phyloP scores from a whole-genome alignment of 2,113 vertebrate species.

The Lagopus leucura region DNA sequence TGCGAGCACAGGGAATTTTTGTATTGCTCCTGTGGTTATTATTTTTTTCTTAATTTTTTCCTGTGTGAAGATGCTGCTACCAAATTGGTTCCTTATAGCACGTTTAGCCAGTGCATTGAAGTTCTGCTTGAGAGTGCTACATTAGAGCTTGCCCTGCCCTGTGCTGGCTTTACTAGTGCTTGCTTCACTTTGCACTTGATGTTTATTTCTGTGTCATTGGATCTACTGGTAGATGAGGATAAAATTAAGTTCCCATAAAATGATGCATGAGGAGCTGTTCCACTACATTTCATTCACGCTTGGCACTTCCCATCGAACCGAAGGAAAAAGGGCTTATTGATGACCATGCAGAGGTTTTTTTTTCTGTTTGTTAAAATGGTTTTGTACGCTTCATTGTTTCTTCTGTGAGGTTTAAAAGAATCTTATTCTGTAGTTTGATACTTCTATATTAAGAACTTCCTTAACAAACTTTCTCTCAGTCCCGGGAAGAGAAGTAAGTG shows the following conservation, averaged over 20 bases:
- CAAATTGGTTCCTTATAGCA: fast-evolving
- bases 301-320: not conserved
- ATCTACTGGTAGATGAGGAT: not conserved
- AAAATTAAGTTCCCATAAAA: not conserved
- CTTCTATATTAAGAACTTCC: not conserved
- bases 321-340: not conserved
- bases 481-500: not conserved
- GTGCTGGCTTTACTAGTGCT: not conserved
- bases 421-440: not conserved
- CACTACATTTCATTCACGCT: not conserved
- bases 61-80: not conserved
- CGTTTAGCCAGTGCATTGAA: not conserved
- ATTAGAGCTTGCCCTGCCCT: not conserved
- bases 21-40: fast-evolving
- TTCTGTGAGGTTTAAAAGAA: not conserved
- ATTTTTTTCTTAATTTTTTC: no score
- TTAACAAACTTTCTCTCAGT: not conserved
- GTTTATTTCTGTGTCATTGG: not conserved
- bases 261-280: not conserved
- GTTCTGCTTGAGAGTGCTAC: not conserved
- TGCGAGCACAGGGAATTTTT: not conserved
- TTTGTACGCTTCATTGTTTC: not conserved
- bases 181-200: not conserved
- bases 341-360: not conserved
- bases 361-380: not conserved